These are phyloP conservation scores for Crocallis elinguaria DNA, from an alignment of 2,888 invertebrate species.

Conservation along the genomic window DNA sequence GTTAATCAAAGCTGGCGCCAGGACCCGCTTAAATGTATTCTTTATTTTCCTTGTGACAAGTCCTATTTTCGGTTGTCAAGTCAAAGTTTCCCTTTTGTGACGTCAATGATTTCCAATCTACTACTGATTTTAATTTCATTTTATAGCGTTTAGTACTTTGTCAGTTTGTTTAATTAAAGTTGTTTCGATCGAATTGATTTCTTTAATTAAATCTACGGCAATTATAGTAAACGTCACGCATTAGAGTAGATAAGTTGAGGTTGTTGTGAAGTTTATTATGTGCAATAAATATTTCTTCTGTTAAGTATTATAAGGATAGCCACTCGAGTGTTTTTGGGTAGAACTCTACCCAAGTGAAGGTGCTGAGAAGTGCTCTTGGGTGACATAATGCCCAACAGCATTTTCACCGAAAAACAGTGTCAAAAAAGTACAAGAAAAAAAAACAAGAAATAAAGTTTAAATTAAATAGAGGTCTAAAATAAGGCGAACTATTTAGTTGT, in stretches of 20 bases:
- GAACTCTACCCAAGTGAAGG: too few relatives aligned
- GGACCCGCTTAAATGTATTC: not conserved
- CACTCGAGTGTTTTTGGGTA: too few relatives aligned
- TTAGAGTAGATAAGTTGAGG: not conserved
- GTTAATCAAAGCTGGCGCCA: slow-evolving; percentile 13
- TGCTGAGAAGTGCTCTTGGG: too few relatives aligned
- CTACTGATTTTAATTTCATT: slow-evolving; percentile 35
- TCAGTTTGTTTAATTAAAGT: slow-evolving; percentile 37
- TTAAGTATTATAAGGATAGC: too few relatives aligned
- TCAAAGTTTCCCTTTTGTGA: slow-evolving; percentile 4
- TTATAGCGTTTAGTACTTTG: slow-evolving; percentile 33
- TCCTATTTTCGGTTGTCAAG: not conserved
- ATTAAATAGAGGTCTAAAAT: too few relatives aligned
- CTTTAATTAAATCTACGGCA: slow-evolving; percentile 18
- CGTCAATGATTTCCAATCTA: slow-evolving; percentile 30
- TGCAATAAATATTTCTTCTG: too few relatives aligned
- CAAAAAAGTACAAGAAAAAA: too few relatives aligned
- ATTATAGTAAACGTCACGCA: too few relatives aligned
- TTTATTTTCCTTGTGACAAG: not conserved
- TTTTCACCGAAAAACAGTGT: too few relatives aligned
- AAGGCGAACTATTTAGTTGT: too few relatives aligned
- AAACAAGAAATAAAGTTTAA: too few relatives aligned
- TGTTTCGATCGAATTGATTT: slow-evolving; percentile 7
- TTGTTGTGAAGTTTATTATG: not conserved
- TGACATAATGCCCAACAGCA: too few relatives aligned